phyloP scores from a whole-genome alignment of 1,140 invertebrate species.

The Melipona quadrifasciata region DNA sequence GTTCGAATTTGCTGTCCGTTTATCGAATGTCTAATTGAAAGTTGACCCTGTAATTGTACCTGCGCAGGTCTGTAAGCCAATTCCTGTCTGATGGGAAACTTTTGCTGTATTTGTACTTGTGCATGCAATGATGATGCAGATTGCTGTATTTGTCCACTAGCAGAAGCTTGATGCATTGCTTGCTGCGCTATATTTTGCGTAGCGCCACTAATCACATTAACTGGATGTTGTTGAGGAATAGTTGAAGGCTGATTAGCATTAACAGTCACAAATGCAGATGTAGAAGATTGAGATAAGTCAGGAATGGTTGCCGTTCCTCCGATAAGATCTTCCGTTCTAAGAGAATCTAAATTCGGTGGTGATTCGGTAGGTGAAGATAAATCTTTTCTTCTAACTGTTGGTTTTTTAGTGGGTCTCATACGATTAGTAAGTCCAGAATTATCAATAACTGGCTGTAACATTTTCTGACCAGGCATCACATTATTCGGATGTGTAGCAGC shows the following conservation, averaged over 20 bases:
- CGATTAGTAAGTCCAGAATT: conserved; percentile 78
- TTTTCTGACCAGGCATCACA: conserved; percentile 77
- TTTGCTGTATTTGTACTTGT: conserved; percentile 80
- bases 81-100: conserved; percentile 78
- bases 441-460: conserved; percentile 81
- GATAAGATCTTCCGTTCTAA: conserved; percentile 77
- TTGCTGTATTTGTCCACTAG: conserved; percentile 59
- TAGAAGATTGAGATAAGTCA: conserved; percentile 65
- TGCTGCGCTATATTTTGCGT: conserved; percentile 56
- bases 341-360: conserved; percentile 75
- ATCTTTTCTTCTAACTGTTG: conserved; percentile 79
- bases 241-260: conserved; percentile 77
- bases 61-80: conserved; percentile 71
- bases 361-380: conserved; percentile 69
- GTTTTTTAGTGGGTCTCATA: conserved; percentile 79
- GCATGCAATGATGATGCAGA: conserved; percentile 67
- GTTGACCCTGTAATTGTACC: conserved; percentile 73
- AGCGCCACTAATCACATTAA: conserved; percentile 47
- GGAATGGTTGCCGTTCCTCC: conserved; percentile 64
- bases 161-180: conserved; percentile 56
- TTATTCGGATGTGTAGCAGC: conserved; percentile 82
- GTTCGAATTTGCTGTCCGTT: conserved; percentile 78
- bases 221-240: conserved; percentile 74
- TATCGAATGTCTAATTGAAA: conserved; percentile 74
- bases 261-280: conserved; percentile 77